Conservation (phyloP, 2,888 invertebrate genomes). For the Hololepta plana region DNA sequence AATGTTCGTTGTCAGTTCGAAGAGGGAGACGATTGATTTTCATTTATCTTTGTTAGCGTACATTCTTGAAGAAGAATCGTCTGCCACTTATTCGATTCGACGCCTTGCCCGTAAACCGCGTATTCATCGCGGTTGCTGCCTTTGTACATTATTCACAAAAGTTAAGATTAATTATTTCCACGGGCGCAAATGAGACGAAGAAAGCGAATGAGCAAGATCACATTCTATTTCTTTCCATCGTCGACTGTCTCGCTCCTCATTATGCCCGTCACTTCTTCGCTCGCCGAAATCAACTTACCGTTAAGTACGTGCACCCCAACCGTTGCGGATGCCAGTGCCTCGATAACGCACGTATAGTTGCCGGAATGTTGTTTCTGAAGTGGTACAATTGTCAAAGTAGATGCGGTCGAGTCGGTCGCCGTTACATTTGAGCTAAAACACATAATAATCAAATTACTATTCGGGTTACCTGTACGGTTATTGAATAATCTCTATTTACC, state of each 20-base stretch:
- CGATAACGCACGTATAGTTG: constrained; percentile 37
- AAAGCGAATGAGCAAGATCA: no score
- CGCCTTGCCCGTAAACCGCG: constrained; percentile 13
- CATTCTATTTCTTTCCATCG: no score
- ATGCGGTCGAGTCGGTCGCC: constrained; percentile 23
- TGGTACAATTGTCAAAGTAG: constrained; percentile 33
- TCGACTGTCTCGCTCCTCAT: no score
- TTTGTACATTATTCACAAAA: constrained; percentile 15
- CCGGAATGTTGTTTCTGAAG: constrained; percentile 38
- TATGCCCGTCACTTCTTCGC: no score
- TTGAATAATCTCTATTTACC: no score
- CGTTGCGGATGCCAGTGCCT: constrained; percentile 31
- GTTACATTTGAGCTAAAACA: constrained; percentile 31
- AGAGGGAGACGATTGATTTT: no score
- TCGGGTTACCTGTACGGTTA: no score
- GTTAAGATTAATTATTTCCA: constrained; percentile 18
- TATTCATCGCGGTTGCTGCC: constrained; percentile 12
- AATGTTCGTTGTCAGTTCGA: no score
- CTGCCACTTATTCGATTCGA: constrained; percentile 12
- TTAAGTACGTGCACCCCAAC: constrained; percentile 42
- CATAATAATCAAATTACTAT: constrained; percentile 4
- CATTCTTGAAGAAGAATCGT: constrained; percentile 11
- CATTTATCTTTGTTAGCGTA: constrained; percentile 14
- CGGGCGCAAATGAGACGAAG: constrained; percentile 18
- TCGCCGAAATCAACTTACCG: constrained; percentile 27